Percentiles rank a stretch among this genome's conserved stretches.
Conservation (phyloP, 2,888 invertebrate genomes). For the Synanthedon formicaeformis region DNA sequence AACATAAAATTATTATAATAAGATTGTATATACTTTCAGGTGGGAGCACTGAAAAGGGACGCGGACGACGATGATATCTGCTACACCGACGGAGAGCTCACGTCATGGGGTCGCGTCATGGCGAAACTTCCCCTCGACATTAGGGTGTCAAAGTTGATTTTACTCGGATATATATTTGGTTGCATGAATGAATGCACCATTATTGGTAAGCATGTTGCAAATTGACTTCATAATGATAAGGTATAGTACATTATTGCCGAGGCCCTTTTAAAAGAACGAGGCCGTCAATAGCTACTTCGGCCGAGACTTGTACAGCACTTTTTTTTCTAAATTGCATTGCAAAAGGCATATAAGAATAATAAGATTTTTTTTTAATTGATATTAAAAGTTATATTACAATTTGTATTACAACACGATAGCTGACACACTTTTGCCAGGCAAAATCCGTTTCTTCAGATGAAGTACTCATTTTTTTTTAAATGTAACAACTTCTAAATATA, state of each 20-base stretch:
- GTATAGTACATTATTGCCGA: no score
- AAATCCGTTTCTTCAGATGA: no score
- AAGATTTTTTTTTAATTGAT: no score
- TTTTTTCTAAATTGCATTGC: neutral
- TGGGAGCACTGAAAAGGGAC: conserved; percentile 79
- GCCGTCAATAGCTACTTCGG: neutral
- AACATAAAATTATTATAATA: no score
- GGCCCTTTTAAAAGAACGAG: no score
- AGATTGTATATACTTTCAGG: conserved; percentile 36
- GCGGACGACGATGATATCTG: conserved; percentile 62
- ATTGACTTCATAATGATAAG: no score
- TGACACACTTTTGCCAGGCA: no score
- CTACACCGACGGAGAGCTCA: conserved; percentile 85
- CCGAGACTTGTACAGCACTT: neutral
- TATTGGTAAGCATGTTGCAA: conserved; percentile 68
- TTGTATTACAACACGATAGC: no score
- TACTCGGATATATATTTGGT: conserved; percentile 88
- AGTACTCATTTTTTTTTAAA: no score
- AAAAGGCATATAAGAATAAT: no score
- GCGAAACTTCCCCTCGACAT: conserved; percentile 86
- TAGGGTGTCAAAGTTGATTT: conserved; percentile 82
- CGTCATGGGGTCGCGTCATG: conserved; percentile 87
- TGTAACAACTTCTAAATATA: no score
- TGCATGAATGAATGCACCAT: conserved; percentile 86
- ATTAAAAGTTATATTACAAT: no score